Conservation (phyloP, 2,113 vertebrate genomes). For the Rissa tridactyla region DNA sequence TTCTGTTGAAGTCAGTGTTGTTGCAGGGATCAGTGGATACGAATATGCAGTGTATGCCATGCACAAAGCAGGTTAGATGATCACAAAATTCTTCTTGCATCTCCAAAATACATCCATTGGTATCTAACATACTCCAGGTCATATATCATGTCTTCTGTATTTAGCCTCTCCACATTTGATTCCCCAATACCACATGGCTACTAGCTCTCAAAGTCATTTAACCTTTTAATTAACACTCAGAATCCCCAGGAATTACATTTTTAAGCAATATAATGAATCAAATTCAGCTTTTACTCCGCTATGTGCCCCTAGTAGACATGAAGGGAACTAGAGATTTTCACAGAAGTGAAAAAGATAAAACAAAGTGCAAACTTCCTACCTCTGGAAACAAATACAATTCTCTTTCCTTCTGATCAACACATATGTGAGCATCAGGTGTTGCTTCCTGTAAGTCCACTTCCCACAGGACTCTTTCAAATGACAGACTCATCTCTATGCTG, state of each 20-base stretch:
- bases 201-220: neutral
- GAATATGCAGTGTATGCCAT: neutral
- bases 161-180: neutral
- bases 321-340: neutral
- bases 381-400: neutral
- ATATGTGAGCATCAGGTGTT: neutral
- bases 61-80: neutral
- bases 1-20: neutral
- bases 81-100: neutral
- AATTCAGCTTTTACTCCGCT: neutral
- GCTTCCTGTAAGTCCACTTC: neutral
- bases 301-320: neutral
- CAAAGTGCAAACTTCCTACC: neutral
- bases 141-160: neutral
- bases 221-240: neutral
- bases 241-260: neutral
- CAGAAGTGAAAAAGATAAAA: neutral
- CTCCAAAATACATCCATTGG: neutral
- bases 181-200: neutral
- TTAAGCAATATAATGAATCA: neutral
- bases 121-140: neutral
- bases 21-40: neutral
- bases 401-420: neutral
- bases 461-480: neutral
- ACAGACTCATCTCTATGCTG: neutral